phyloP scores from a whole-genome alignment of 2,888 invertebrate genomes.

The Cataglyphis rosenhaueri region DNA sequence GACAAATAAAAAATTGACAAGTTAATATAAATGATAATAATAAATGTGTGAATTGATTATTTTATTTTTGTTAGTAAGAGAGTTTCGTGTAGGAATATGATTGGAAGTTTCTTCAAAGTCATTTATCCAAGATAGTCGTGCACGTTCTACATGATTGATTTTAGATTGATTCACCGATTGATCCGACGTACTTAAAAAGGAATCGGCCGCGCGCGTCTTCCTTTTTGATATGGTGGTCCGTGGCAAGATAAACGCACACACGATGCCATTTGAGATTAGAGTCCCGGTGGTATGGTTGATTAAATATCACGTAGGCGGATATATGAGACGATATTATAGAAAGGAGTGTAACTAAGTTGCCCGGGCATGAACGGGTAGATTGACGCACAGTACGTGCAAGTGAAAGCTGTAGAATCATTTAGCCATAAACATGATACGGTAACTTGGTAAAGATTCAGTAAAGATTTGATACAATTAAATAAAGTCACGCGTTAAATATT shows the following conservation, averaged over 20 bases:
- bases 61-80: neutral
- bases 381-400: neutral
- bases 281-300: constrained; percentile 34
- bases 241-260: neutral
- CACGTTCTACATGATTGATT: constrained; percentile 64
- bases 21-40: neutral
- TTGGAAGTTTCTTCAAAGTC: constrained; percentile 56
- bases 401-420: constrained; percentile 6
- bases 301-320: constrained; percentile 27
- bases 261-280: constrained; percentile 56
- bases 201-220: constrained; percentile 25
- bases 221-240: constrained; percentile 19
- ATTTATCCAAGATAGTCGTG: constrained; percentile 35
- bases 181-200: constrained; percentile 16
- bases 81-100: constrained; percentile 9
- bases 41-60: neutral
- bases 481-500: constrained; percentile 26
- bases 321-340: constrained; percentile 22
- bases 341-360: constrained; percentile 16
- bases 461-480: neutral
- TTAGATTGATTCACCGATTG: constrained; percentile 65
- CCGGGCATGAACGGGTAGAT: neutral
- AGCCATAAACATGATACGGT: neutral
- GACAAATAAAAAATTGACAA: neutral
- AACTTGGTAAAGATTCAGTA: neutral